Evolutionary conservation across 2,888 invertebrate species (phyloP).

Genomic region (Myathropa florea): DNA sequence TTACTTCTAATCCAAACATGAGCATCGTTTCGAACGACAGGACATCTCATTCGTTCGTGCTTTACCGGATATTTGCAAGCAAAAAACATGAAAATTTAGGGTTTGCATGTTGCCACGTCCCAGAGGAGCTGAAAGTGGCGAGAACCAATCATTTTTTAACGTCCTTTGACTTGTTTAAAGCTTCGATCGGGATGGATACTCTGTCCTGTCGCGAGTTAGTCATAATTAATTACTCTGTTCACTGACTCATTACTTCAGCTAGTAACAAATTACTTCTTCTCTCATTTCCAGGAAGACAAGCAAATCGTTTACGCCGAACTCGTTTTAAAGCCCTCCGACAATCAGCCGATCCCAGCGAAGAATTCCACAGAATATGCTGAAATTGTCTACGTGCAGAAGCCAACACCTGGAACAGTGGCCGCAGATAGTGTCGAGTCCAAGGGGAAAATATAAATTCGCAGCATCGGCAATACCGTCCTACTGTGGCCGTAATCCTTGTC

Average conservation of each 20-base stretch:
- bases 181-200: no score
- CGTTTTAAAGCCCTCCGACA: conserved; percentile 82
- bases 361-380: conserved; percentile 90
- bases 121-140: no score
- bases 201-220: no score
- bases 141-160: no score
- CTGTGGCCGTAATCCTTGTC: conserved; percentile 10
- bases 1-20: not conserved
- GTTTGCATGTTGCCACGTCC: no score
- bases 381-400: conserved; percentile 85
- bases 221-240: no score
- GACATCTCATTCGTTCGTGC: not conserved
- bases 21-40: not conserved
- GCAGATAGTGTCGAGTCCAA: conserved; percentile 25
- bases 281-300: conserved; percentile 82
- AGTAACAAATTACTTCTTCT: not conserved
- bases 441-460: conserved; percentile 42
- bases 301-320: conserved; percentile 88
- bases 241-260: not conserved
- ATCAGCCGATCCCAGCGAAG: conserved; percentile 76
- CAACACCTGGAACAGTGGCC: conserved; percentile 42
- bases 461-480: not conserved
- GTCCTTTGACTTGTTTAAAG: no score
- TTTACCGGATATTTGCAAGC: not conserved
- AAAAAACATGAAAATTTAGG: not conserved